Conservation (phyloP, 2,888 invertebrate species). For the Diplazon laetatorius region DNA sequence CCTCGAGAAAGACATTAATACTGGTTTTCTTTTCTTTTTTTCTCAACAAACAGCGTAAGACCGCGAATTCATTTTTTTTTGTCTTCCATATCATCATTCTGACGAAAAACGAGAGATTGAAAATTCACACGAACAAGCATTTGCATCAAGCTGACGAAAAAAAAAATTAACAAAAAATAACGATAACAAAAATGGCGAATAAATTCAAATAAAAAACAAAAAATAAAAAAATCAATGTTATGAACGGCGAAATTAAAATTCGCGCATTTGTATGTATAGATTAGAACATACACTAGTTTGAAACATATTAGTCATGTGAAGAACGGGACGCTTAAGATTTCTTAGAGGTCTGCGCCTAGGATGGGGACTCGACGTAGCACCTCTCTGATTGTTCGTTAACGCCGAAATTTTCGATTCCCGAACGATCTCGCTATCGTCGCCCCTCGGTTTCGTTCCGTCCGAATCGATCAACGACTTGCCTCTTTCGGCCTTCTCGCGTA, state of each 20-base stretch:
- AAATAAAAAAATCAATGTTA: constrained; percentile 4
- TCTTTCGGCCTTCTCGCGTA: constrained; percentile 80
- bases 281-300: constrained; percentile 78
- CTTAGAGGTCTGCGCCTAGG: constrained; percentile 70
- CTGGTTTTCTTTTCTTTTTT: constrained; percentile 34
- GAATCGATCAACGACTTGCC: constrained; percentile 74
- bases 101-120: not conserved
- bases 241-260: constrained; percentile 72
- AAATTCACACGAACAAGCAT: constrained; percentile 9
- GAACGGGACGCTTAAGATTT: constrained; percentile 75
- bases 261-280: constrained; percentile 78
- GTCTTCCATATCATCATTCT: not conserved
- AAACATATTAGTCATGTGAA: constrained; percentile 77
- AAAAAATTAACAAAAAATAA: constrained; percentile 9
- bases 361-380: constrained; percentile 72
- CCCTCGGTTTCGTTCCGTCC: constrained; percentile 67
- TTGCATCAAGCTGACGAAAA: not conserved
- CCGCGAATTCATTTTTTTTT: not conserved
- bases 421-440: constrained; percentile 64
- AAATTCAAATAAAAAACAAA: not conserved
- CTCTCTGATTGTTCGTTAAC: constrained; percentile 79
- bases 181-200: not conserved
- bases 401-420: constrained; percentile 73
- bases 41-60: not conserved
- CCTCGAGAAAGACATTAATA: constrained; percentile 48